These are phyloP conservation scores for Vimba vimba DNA, from an alignment of 2,113 vertebrate species.

Conservation along the genomic window DNA sequence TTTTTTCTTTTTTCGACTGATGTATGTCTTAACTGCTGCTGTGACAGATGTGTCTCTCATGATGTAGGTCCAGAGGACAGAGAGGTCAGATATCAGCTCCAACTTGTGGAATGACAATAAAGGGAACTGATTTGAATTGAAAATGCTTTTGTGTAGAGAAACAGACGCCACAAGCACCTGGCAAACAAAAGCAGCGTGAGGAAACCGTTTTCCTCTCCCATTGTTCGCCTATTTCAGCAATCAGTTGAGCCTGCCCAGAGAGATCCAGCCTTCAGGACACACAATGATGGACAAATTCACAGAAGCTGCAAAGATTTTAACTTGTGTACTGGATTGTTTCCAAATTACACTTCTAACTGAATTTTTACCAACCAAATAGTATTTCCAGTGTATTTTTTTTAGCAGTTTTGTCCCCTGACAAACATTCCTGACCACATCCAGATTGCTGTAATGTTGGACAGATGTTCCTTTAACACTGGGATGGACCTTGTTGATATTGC, in stretches of 20 bases:
- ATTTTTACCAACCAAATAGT: neutral
- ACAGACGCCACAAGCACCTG: neutral
- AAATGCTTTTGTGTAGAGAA: constrained; percentile 36
- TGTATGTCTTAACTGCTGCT: constrained; percentile 16
- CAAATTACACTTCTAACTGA: neutral
- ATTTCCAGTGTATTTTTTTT: neutral
- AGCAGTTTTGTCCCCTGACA: neutral
- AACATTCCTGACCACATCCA: constrained; percentile 19
- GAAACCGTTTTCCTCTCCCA: constrained; percentile 36
- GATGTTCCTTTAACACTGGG: constrained; percentile 1
- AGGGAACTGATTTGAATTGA: constrained; percentile 17
- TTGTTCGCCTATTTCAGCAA: constrained; percentile 42
- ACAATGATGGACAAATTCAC: neutral
- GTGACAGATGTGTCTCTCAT: constrained; percentile 2
- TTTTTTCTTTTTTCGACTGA: neutral
- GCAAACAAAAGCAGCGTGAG: constrained; percentile 18
- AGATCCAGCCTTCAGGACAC: constrained; percentile 3
- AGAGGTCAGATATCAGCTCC: constrained; percentile 5
- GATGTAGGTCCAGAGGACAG: constrained; percentile 2
- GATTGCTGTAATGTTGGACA: constrained; percentile 11
- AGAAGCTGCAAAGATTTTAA: neutral
- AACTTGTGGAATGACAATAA: constrained; percentile 1
- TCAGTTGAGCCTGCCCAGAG: constrained; percentile 21
- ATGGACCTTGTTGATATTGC: neutral
- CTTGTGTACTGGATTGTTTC: neutral